Conservation (phyloP, 2,888 invertebrate species). For the Platycheirus albimanus region DNA sequence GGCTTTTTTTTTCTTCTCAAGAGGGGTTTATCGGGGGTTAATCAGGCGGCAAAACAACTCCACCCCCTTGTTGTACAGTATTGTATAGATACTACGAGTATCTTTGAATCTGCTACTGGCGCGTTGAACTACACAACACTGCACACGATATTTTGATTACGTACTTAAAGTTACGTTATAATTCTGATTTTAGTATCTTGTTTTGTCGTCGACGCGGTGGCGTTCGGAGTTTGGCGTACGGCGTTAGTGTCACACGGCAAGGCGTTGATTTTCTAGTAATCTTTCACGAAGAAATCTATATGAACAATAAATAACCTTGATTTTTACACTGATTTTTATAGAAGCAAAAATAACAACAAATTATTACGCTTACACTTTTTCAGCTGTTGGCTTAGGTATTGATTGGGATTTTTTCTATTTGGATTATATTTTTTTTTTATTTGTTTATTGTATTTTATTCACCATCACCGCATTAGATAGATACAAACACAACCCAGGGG, state of each 20-base stretch:
- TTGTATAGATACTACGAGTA: no score
- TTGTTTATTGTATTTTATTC: not conserved
- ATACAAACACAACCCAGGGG: no score
- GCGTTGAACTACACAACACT: not conserved
- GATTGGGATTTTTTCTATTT: constrained; percentile 21
- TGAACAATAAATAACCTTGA: constrained; percentile 49
- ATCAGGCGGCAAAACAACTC: constrained; percentile 26
- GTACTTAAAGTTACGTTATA: constrained; percentile 1
- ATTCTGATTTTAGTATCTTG: not conserved
- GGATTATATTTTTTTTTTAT: not conserved
- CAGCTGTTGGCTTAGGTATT: constrained; percentile 7
- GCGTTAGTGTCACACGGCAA: not conserved
- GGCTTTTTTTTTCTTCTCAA: no score
- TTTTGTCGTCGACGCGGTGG: no score
- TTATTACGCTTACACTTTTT: not conserved
- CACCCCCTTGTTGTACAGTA: constrained; percentile 26
- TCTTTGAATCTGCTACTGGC: not conserved
- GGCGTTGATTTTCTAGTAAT: not conserved
- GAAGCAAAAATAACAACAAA: not conserved
- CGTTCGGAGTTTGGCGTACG: no score
- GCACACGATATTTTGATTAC: constrained; percentile 15
- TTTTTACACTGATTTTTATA: constrained; percentile 18
- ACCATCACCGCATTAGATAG: not conserved
- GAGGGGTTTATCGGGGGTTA: constrained; percentile 10
- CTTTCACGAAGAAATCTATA: constrained; percentile 29